phyloP scores from a whole-genome alignment of 1,140 invertebrate species.

The Tenebrio molitor region DNA sequence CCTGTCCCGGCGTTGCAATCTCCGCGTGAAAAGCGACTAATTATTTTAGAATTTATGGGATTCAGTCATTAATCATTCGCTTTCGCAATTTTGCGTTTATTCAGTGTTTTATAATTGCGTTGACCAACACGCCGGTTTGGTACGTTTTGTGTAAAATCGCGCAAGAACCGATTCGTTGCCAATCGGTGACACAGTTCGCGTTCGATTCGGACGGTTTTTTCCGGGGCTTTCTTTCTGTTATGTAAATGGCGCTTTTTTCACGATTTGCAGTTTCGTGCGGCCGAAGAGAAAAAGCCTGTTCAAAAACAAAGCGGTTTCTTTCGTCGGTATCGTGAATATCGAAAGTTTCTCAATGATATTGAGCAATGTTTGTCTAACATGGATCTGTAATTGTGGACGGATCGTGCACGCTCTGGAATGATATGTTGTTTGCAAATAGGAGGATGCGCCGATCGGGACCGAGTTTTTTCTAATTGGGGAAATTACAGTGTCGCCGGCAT shows the following conservation, averaged over 20 bases:
- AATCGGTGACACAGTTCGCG: constrained; percentile 13
- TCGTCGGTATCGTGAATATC: constrained; percentile 51
- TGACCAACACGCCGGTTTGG: constrained; percentile 16
- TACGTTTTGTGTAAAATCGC: constrained; percentile 23
- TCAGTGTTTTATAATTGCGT: constrained; percentile 35
- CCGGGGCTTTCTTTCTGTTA: constrained; percentile 18
- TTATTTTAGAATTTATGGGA: constrained; percentile 44
- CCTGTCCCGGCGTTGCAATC: too few relatives aligned
- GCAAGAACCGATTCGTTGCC: background rate
- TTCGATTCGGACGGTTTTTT: constrained; percentile 23
- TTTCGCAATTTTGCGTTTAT: constrained; percentile 34
- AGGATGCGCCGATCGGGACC: constrained; percentile 19
- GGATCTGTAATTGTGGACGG: constrained; percentile 50
- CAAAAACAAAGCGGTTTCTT: constrained; percentile 44
- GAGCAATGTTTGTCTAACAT: constrained; percentile 49
- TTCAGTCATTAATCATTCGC: constrained; percentile 37
- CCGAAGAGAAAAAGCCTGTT: constrained; percentile 29
- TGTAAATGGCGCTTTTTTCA: constrained; percentile 17
- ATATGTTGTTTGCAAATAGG: constrained; percentile 46
- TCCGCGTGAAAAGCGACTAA: too few relatives aligned
- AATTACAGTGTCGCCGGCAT: constrained; percentile 6
- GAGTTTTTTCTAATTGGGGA: constrained; percentile 13
- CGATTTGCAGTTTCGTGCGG: constrained; percentile 7
- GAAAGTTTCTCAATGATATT: constrained; percentile 51
- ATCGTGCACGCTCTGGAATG: constrained; percentile 45